Percentiles rank a stretch among this genome's conserved stretches.
Evolutionary conservation across 2,888 invertebrate species (phyloP).

Genomic region (Drosophila meridiana): DNA sequence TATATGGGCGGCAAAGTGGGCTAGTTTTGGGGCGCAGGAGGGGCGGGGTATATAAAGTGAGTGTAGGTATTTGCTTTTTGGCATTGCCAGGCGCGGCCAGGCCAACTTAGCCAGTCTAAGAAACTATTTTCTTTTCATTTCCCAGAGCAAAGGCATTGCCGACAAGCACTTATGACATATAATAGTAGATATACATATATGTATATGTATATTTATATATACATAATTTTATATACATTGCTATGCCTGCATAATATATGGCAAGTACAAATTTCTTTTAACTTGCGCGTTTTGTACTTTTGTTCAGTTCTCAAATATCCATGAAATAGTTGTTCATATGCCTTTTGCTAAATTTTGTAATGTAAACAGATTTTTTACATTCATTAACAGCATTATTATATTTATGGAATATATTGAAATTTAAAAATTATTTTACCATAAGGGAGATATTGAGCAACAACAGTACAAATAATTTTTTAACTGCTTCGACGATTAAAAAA

Average conservation of each 20-base stretch:
- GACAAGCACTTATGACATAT: conserved; percentile 55
- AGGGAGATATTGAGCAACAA: too few relatives aligned
- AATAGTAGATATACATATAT: conserved; percentile 27
- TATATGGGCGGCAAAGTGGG: conserved; percentile 7
- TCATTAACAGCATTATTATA: too few relatives aligned
- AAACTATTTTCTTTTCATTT: conserved; percentile 76
- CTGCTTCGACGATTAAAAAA: too few relatives aligned
- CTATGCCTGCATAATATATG: not conserved
- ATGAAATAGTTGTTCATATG: not conserved
- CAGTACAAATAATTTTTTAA: too few relatives aligned
- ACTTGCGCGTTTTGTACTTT: not conserved
- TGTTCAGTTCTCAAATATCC: conserved; percentile 1
- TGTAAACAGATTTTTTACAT: too few relatives aligned
- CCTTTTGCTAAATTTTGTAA: not conserved
- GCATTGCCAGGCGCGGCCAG: conserved; percentile 46
- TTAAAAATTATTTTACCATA: too few relatives aligned
- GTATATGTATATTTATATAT: not conserved
- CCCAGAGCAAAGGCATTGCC: conserved; percentile 32
- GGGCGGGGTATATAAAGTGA: not conserved
- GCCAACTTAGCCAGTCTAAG: conserved; percentile 28
- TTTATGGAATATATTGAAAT: too few relatives aligned
- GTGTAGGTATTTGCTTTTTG: conserved; percentile 37
- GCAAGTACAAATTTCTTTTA: not conserved
- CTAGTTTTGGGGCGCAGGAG: not conserved
- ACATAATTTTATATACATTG: not conserved